These are phyloP conservation scores for Atta texana DNA, from an alignment of 1,140 invertebrate species.

Conservation along the genomic window DNA sequence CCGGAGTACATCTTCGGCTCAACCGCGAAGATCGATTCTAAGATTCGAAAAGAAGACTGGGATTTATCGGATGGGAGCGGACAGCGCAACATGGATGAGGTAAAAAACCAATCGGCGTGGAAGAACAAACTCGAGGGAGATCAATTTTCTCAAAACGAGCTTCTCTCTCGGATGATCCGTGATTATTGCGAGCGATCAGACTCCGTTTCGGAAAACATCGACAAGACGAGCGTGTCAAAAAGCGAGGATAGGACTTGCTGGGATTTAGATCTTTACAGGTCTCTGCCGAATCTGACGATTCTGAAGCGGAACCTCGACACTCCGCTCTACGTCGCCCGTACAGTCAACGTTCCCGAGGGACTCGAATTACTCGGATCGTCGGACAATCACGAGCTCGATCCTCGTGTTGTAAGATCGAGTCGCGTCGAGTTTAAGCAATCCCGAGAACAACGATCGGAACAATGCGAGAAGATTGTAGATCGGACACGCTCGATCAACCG, in stretches of 20 bases:
- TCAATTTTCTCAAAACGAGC: not conserved
- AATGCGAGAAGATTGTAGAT: not conserved
- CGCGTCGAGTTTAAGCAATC: not conserved
- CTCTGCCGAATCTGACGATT: constrained; percentile 49
- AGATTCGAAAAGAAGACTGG: not conserved
- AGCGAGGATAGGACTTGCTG: not conserved
- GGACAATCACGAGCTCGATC: constrained; percentile 24
- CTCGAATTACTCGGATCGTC: constrained; percentile 54
- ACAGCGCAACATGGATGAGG: too few species aligned
- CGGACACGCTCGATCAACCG: constrained; percentile 35
- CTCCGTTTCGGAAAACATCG: too few species aligned
- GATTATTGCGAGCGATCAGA: not conserved
- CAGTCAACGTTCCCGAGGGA: constrained; percentile 53
- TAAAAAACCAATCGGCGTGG: not conserved
- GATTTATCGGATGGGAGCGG: not conserved
- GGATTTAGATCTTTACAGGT: constrained; percentile 34
- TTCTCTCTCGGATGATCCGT: not conserved
- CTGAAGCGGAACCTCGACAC: not conserved
- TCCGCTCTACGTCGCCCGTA: constrained; percentile 13
- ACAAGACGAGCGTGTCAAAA: not conserved
- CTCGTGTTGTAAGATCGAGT: not conserved
- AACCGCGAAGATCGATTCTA: not conserved
- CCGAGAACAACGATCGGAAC: constrained; percentile 28
- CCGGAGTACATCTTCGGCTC: constrained; percentile 38
- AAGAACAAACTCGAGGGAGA: not conserved